phyloP scores from a whole-genome alignment of 2,888 invertebrate species.

The Agrochola circellaris region DNA sequence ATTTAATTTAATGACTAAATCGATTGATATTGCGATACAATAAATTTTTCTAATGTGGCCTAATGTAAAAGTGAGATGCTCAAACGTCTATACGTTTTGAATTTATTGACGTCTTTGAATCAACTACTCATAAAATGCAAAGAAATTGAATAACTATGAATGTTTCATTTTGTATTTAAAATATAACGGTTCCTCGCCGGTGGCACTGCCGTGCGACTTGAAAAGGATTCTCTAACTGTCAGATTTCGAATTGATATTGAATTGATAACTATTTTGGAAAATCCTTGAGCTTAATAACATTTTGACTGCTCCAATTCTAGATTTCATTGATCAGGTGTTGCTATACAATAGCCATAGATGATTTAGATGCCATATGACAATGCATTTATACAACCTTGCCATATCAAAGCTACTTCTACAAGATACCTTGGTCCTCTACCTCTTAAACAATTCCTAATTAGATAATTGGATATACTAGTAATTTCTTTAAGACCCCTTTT shows the following conservation, averaged over 20 bases:
- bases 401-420: conserved; percentile 64
- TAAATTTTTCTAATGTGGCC: conserved; percentile 25
- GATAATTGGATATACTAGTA: conserved; percentile 57
- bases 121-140: not conserved
- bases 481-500: conserved; percentile 57
- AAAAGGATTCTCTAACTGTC: not conserved
- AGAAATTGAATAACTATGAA: conserved; percentile 7
- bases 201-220: not conserved
- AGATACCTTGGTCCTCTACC: conserved; percentile 73
- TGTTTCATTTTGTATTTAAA: not conserved
- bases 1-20: not conserved
- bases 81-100: conserved; percentile 21
- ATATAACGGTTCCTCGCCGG: not conserved
- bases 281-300: not conserved
- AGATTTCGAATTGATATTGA: not conserved
- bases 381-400: conserved; percentile 65
- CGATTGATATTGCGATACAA: not conserved
- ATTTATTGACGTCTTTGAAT: conserved; percentile 3
- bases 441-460: conserved; percentile 66
- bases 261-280: conserved; percentile 21
- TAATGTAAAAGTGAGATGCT: conserved; percentile 29
- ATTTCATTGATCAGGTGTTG: conserved; percentile 29
- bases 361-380: conserved; percentile 67
- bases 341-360: conserved; percentile 40
- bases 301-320: not conserved